Percentiles rank a stretch among this genome's conserved stretches.
Conservation (phyloP, 1,140 invertebrate genomes). For the Pseudoatta argentina region DNA sequence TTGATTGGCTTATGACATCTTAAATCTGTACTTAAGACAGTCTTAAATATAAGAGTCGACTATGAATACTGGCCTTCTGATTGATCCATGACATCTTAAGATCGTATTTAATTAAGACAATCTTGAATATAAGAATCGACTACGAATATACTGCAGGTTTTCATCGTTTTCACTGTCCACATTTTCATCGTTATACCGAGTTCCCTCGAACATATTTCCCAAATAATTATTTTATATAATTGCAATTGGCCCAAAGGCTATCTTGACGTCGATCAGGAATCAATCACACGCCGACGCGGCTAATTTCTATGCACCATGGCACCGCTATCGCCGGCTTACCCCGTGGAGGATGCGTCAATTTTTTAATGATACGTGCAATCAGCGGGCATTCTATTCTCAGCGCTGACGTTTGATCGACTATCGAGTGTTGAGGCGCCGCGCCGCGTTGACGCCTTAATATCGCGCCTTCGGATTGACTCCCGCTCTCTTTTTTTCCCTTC, state of each 20-base stretch:
- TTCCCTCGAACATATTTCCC: neutral
- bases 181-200: no score
- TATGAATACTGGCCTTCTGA: no score
- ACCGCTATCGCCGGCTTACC: constrained; percentile 60
- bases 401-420: constrained; percentile 79
- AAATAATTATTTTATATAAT: constrained; percentile 10
- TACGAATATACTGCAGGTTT: neutral
- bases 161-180: no score
- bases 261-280: constrained; percentile 49
- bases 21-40: no score
- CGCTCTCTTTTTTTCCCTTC: constrained; percentile 53
- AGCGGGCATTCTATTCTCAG: constrained; percentile 80
- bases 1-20: no score
- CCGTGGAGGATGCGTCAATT: constrained; percentile 73
- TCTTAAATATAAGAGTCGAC: no score
- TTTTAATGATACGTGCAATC: constrained; percentile 76
- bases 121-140: no score
- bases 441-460: constrained; percentile 73
- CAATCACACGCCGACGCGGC: constrained; percentile 40
- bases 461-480: constrained; percentile 59
- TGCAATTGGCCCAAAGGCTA: neutral
- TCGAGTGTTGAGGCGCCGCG: constrained; percentile 51
- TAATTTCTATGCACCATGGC: constrained; percentile 62
- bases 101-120: no score
- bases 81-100: no score